Conservation (phyloP, 2,888 invertebrate genomes). For the Agapetus fuscipes region DNA sequence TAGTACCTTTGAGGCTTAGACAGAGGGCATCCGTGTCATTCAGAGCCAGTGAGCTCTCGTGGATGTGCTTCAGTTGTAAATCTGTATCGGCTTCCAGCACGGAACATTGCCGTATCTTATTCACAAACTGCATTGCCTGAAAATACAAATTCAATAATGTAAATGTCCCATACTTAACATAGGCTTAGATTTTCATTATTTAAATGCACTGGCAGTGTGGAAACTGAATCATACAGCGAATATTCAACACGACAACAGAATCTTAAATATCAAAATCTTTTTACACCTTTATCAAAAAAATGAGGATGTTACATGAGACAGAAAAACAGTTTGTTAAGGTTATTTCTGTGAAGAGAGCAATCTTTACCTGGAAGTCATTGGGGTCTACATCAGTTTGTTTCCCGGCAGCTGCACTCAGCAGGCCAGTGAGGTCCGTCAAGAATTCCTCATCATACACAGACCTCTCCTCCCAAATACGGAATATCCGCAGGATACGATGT, state of each 20-base stretch:
- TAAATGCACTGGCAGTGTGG: too few species aligned
- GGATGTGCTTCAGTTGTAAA: constrained; percentile 54
- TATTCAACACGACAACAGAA: too few species aligned
- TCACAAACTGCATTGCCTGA: constrained; percentile 61
- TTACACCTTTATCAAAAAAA: too few species aligned
- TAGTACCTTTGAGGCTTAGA: constrained; percentile 66
- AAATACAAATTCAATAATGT: too few species aligned
- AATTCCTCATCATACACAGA: constrained; percentile 86
- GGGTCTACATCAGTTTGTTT: constrained; percentile 56
- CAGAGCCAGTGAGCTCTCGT: constrained; percentile 58
- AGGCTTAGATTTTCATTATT: too few species aligned
- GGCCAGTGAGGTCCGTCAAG: constrained; percentile 73
- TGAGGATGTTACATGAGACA: too few species aligned
- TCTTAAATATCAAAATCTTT: too few species aligned
- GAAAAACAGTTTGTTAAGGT: too few species aligned
- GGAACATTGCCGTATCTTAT: constrained; percentile 65
- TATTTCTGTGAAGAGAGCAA: too few species aligned
- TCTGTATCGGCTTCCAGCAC: constrained; percentile 67
- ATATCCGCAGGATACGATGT: constrained; percentile 76
- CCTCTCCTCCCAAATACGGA: constrained; percentile 94
- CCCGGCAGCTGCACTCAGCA: constrained; percentile 69
- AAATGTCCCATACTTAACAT: too few species aligned
- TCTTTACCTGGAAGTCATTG: constrained; percentile 63
- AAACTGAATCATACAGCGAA: too few species aligned
- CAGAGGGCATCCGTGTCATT: constrained; percentile 72